Evolutionary conservation across 1,140 invertebrate species (phyloP).

Genomic region (Macrosteles quadrilineatus): DNA sequence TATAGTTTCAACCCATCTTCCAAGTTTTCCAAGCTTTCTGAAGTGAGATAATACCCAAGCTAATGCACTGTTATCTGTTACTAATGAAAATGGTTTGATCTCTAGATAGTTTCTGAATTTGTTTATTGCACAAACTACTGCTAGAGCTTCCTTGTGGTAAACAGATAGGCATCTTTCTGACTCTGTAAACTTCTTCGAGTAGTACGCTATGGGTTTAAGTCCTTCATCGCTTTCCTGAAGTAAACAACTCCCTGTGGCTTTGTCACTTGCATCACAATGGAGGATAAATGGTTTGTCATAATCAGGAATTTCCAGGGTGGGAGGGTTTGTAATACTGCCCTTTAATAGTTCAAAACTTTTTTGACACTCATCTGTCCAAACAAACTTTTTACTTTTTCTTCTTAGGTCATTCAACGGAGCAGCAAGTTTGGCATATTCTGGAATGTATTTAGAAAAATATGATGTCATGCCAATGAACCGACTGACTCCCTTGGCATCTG

Average conservation of each 20-base stretch:
- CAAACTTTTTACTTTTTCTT: neutral
- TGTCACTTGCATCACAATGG: too few relatives aligned
- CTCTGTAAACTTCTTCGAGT: too few relatives aligned
- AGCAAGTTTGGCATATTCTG: neutral
- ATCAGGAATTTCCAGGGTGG: too few relatives aligned
- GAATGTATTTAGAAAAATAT: neutral
- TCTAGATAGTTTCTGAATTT: neutral
- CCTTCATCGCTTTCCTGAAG: too few relatives aligned
- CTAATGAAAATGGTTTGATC: neutral
- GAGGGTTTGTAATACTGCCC: too few relatives aligned
- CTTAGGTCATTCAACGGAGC: neutral
- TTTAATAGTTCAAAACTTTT: neutral
- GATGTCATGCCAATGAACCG: neutral
- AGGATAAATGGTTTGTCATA: too few relatives aligned
- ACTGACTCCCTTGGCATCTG: neutral
- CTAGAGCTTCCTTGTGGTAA: neutral
- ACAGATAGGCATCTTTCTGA: neutral
- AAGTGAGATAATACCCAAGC: too few relatives aligned
- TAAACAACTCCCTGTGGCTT: too few relatives aligned
- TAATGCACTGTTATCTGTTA: neutral
- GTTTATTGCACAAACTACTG: neutral
- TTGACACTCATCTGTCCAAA: neutral
- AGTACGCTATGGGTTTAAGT: too few relatives aligned
- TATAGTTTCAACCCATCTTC: neutral
- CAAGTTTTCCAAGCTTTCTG: neutral